A percentile compares a stretch with the other conserved stretches of the same genome.
phyloP scores from a whole-genome alignment of 37 sponge, comb jelly and placozoan species.

The Aphrocallistes beatrix region DNA sequence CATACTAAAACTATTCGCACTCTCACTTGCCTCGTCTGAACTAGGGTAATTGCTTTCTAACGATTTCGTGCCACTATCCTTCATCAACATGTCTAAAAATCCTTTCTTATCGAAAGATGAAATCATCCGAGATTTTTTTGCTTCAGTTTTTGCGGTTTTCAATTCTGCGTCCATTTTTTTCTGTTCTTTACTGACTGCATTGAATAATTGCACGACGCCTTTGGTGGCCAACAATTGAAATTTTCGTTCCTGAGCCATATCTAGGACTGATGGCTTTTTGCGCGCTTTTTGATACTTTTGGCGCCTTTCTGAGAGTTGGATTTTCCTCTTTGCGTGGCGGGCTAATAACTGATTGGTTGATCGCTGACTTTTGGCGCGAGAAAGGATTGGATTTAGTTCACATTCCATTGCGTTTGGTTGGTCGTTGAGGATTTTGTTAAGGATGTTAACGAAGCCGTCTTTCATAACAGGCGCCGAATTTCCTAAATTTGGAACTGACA shows the following conservation, averaged over 20 bases:
- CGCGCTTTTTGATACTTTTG: neutral
- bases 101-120: neutral
- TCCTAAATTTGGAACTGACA: slow-evolving; percentile 9
- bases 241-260: neutral
- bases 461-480: slow-evolving; percentile 14
- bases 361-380: neutral
- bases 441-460: neutral
- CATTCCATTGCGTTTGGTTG: neutral
- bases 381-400: neutral
- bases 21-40: no score
- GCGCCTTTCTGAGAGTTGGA: neutral
- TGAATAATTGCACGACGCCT: slow-evolving; percentile 68
- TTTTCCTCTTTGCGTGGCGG: neutral
- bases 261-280: neutral
- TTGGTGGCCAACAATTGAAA: neutral
- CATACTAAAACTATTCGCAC: neutral
- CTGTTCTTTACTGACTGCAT: slow-evolving; percentile 66
- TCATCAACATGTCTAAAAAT: neutral
- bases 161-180: slow-evolving; percentile 38
- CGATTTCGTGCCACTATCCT: neutral
- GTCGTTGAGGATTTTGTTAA: slow-evolving; percentile 13
- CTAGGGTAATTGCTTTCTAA: no score
- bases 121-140: neutral
- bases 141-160: slow-evolving; percentile 32
- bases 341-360: neutral